These are phyloP conservation scores for Chloropsis hardwickii DNA, from an alignment of 2,113 vertebrate species.

Conservation along the genomic window DNA sequence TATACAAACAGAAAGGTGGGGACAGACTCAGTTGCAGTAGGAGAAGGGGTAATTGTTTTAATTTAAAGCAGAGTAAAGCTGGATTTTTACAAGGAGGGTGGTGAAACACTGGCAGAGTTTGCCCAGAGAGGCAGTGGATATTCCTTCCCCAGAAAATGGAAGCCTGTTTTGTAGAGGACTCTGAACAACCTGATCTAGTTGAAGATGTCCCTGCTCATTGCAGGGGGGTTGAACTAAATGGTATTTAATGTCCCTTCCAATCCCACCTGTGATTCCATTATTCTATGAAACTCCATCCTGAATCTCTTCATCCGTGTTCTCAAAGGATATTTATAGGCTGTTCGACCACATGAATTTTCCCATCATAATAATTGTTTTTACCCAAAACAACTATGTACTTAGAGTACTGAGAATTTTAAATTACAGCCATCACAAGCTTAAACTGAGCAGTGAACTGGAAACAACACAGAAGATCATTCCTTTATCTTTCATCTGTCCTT, in stretches of 20 bases:
- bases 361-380: background rate
- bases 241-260: background rate
- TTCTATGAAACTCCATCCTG: background rate
- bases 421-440: background rate
- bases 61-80: background rate
- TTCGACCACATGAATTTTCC: background rate
- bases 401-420: background rate
- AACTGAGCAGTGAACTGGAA: background rate
- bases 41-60: background rate
- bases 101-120: rapidly evolving
- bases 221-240: background rate
- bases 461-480: background rate
- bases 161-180: background rate
- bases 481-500: background rate
- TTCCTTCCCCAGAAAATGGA: too few species aligned
- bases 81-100: background rate
- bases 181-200: background rate
- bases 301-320: background rate
- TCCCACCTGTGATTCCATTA: background rate
- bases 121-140: background rate
- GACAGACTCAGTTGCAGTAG: background rate
- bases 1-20: background rate
- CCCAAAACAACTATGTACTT: background rate
- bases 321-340: background rate
- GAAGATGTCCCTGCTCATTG: background rate